Evolutionary conservation across 2,888 invertebrate species (phyloP), one percentile per base, ranked within the genome.

Genomic region (Amphipyra tragopoginis): DNA sequence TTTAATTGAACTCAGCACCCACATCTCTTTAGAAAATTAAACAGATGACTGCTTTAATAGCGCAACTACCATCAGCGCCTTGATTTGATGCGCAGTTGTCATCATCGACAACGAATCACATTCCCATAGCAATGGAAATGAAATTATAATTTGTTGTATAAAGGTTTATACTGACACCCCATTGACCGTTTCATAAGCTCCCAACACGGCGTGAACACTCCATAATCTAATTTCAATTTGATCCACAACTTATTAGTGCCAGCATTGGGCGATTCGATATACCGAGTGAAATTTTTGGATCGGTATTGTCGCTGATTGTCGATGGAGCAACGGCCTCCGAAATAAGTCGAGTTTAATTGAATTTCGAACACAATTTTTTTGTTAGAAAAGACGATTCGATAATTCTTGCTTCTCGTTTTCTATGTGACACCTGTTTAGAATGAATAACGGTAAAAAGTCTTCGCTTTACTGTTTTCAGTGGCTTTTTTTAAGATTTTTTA

Each of bases 181-280:
- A 93, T 91, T 87, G 93, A 90, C 90, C 87, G 83, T 91, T 90
- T 90, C 91, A 93, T 93, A 87, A 92, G 86, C 77, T 89, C 82
- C 78, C 83, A 91, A 92, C 82, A 74, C 86, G 80, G 86, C 93
- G 90, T 93, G 94, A 93, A 92, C 86, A 72, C 73, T 77, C 84
- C 74, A 85, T 94, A 94, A 94, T 94, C 90, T 91, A 94, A 94
- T 94, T 94, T 93, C 88, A 89, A 93, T 90, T 90, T 88, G 87
- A 86, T 89, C 86, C 85, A 86, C 83, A 84, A 85, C 85, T 90
- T 91, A 92, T 91, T 91, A 90, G 85, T 77, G 84, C 80, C 80
- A 82, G 82, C 83, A 89, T 89, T 90, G 82, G 88, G 70, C 86
- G 86, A 90, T 93, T 92, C 90, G 91, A 84, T 77, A 87, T 89